Evolutionary conservation across 1,140 invertebrate genomes (phyloP), one percentile per base, ranked within the genome.

Genomic region (Asobara japonica): DNA sequence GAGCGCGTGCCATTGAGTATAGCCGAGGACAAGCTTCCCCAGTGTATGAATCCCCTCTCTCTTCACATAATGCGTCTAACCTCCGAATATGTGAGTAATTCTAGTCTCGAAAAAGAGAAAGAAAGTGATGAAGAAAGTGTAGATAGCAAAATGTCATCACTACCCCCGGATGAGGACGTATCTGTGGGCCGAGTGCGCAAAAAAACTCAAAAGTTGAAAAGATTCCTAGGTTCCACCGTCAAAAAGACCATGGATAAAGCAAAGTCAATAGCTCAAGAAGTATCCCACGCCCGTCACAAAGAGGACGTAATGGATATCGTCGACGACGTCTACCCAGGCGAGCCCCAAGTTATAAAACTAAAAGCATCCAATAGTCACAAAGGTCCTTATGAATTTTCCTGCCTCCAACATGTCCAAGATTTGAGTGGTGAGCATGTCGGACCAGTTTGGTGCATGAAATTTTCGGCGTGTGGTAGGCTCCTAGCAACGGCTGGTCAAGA

Each of bases 371-470:
- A 95, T 76, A 96, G 94, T 71, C 96, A 98, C 83, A 98, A 98
- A 86, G 97, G 97, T 1, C 97, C 97, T 0, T 97, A 96, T 83
- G 97, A 99, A 80, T 98, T 98, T 86, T 95, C 96, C 71, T 92
- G 93, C 74, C 75, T 91, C 36, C 91, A 91, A 74, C 91, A 92
- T 69, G 90, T 92, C 0, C 91, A 92, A 66, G 95, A 97, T 82
- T 86, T 97, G 62, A 91, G 90, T 77, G 92, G 93, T 0, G 95
- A 95, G 78, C 96, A 98, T 83, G 91, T 91, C 5, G 96, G 96
- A 30, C 95, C 98, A 3, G 94, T 99, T 76, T 99, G 98, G 98
- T 98, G 96, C 75, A 98, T 99, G 94, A 98, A 99, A 88, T 99
- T 99, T 84, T 98, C 97, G 56, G 93, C 92, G 25, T 98, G 97